Evolutionary conservation across 2,797 vertebrate species (phyloP).

Genomic region (Ceryle rudis): DNA sequence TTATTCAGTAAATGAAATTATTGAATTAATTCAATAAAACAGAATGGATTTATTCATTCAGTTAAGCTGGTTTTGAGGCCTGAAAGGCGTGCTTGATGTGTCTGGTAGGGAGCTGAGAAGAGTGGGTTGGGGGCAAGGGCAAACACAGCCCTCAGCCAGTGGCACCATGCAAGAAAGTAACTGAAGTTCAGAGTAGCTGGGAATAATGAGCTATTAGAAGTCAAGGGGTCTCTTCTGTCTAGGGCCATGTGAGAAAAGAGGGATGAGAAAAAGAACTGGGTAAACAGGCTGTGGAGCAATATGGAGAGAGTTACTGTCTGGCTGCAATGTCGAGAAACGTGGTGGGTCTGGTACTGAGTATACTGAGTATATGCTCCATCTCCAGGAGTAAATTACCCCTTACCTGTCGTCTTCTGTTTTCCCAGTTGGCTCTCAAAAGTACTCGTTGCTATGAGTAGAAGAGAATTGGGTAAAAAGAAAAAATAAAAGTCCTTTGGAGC

Average conservation of each 20-base stretch:
- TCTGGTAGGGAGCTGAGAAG: background rate
- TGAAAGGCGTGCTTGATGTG: background rate
- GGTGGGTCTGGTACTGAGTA: accelerated
- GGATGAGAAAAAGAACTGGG: background rate
- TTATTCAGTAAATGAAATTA: background rate
- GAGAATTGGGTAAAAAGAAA: background rate
- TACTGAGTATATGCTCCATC: background rate
- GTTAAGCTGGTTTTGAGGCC: background rate
- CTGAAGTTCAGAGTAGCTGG: background rate
- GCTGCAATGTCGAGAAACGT: accelerated
- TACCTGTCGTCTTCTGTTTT: background rate
- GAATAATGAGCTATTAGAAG: background rate
- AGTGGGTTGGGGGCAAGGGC: background rate
- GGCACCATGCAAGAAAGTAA: background rate
- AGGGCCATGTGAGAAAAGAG: background rate
- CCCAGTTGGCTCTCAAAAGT: background rate
- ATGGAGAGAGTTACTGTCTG: background rate
- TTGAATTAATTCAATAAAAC: background rate
- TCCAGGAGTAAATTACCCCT: background rate
- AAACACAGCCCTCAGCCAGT: background rate
- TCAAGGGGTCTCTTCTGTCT: background rate
- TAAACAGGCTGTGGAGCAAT: background rate
- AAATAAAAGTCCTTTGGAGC: background rate
- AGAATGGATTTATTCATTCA: accelerated
- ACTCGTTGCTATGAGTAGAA: background rate